A percentile compares a stretch with the other conserved stretches of the same genome.
Evolutionary conservation across 2,113 vertebrate genomes (phyloP).

Genomic region (Procavia capensis): DNA sequence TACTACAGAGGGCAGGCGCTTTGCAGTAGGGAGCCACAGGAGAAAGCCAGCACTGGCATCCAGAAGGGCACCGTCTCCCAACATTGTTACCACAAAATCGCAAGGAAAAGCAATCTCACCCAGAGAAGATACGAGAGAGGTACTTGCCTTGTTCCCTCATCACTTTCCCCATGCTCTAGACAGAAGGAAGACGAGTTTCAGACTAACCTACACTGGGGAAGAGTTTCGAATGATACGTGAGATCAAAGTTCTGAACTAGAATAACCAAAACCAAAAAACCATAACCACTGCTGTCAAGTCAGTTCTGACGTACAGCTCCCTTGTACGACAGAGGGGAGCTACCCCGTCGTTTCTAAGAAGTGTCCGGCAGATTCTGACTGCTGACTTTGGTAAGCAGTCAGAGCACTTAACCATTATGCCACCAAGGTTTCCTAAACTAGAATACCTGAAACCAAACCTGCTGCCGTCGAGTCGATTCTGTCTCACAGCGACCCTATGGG

Average conservation of each 20-base stretch:
- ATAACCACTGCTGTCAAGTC: no score
- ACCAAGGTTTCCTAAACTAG: no score
- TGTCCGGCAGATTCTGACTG: no score
- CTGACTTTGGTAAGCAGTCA: no score
- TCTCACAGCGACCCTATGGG: no score
- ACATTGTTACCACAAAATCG: not conserved
- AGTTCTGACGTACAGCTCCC: no score
- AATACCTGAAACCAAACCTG: no score
- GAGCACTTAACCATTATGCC: no score
- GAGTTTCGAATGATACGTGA: not conserved
- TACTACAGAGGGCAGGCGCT: not conserved
- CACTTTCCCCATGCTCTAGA: not conserved
- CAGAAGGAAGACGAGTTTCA: not conserved
- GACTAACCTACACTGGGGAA: not conserved
- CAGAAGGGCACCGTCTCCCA: not conserved
- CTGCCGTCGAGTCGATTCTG: no score
- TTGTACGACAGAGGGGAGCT: no score
- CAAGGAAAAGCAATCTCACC: not conserved
- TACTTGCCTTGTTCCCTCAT: not conserved
- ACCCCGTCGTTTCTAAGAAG: no score
- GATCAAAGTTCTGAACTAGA: not conserved
- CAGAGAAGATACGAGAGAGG: not conserved
- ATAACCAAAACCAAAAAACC: no score
- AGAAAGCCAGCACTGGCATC: not conserved
- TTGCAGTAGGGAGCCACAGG: rapidly evolving